phyloP scores from a whole-genome alignment of 2,888 invertebrate genomes.

The Trypoxylon attenuatum region DNA sequence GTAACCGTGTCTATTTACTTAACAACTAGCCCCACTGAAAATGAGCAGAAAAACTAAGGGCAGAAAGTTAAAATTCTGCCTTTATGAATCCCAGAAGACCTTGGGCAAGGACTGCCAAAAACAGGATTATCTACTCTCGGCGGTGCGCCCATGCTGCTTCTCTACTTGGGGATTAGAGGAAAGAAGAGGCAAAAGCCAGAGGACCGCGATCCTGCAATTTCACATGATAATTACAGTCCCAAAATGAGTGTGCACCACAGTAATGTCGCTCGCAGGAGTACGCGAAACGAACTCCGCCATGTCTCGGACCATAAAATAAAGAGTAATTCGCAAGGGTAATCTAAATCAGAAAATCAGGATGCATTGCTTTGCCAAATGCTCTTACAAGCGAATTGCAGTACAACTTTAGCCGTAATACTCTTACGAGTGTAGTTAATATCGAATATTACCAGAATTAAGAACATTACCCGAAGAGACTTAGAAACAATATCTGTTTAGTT shows the following conservation, averaged over 20 bases:
- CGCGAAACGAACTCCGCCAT: conserved; percentile 36
- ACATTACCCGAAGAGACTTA: too few relatives aligned
- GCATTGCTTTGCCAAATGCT: background rate
- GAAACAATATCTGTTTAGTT: too few relatives aligned
- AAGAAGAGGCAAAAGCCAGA: background rate
- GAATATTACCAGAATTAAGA: too few relatives aligned
- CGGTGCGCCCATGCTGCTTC: conserved; percentile 25
- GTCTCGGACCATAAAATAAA: background rate
- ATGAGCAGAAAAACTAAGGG: too few relatives aligned
- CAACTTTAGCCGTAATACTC: too few relatives aligned
- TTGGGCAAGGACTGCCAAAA: conserved; percentile 34
- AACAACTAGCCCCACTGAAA: too few relatives aligned
- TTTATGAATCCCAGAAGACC: conserved; percentile 28
- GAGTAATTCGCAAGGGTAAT: background rate
- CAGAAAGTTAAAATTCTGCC: conserved; percentile 21
- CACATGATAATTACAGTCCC: conserved; percentile 49
- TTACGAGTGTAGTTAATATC: too few relatives aligned
- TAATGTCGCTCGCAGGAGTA: conserved; percentile 42
- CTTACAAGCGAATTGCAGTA: too few relatives aligned
- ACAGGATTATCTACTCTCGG: conserved; percentile 57
- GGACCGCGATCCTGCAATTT: conserved; percentile 35
- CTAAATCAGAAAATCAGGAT: background rate
- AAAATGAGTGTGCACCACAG: conserved; percentile 43
- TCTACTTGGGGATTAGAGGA: conserved; percentile 49
- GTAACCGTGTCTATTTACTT: too few relatives aligned